Base-by-base conservation (phyloP, 2,888 invertebrate species). In the Andrena bucephala region DNA sequence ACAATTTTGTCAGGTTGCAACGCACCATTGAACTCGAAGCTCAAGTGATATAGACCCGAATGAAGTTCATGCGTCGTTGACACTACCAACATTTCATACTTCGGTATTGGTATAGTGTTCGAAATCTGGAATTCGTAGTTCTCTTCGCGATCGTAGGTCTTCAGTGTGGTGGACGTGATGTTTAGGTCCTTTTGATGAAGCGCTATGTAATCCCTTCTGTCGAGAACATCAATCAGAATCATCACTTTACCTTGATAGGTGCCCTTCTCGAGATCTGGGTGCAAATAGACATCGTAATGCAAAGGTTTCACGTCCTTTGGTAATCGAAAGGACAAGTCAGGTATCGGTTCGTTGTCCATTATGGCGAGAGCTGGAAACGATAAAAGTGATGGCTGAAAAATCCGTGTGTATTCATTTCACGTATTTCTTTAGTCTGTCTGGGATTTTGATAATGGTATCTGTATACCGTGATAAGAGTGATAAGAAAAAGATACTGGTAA, bases 211-310 rank as follows among this genome's bases (percentile, higher is more conserved):
- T 93, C 91, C 31, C 94, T 94, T 2, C 93, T 93, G 29, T 94
- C 93, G 5, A 91, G 82, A 1, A 96, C 92, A 72, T 95, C 93
- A 63, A 96, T 89, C 3, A 94, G 93, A 59, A 96, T 95, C 57
- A 94, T 95, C 0, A 96, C 95, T 65, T 94, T 94, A 16, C 97
- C 97, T 13, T 92, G 91, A 90, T 96, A 97, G 0, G 94, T 94
- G 50, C 96, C 96, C n/a, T 94, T 94, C 16, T 94, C 93, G 67
- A 97, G 94, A 91, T 96, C 94, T 0, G 97, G 97, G 74, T 95
- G 94, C 71, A 97, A 93, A 20, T 94, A 95, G 5, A 97, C 92
- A 73, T 96, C 95, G 90, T 97, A 97, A 77, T 95, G 95, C 2
- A 95, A 83, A 0, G 97, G 97, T 20, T 94, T 93, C 0, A 96